Evolutionary conservation across 2,797 vertebrate species (phyloP).

Genomic region (Parauchenoglanis punctatus): DNA sequence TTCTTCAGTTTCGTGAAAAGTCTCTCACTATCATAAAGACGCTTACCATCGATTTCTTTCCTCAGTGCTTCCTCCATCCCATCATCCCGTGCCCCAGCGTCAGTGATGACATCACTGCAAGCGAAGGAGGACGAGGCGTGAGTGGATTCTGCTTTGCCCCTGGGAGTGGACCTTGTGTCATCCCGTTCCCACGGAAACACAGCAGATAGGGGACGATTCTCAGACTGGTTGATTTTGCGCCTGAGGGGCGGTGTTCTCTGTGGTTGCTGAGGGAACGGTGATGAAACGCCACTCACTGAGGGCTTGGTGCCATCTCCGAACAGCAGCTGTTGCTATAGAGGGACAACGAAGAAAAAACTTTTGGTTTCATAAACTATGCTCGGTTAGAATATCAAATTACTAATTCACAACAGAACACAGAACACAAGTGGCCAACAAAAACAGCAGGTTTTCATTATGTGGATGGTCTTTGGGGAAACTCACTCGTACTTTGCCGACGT

Average conservation of each 20-base stretch:
- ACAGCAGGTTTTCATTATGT: not conserved
- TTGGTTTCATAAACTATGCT: slow-evolving; percentile 23
- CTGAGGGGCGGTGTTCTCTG: slow-evolving; percentile 65
- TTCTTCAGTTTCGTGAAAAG: not conserved
- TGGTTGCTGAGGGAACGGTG: slow-evolving; percentile 66
- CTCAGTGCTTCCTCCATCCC: slow-evolving; percentile 63
- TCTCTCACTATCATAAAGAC: not conserved
- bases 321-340: slow-evolving; percentile 70
- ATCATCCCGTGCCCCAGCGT: slow-evolving; percentile 48
- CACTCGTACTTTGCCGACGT: slow-evolving; percentile 66
- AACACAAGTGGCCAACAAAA: not conserved
- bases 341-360: not conserved
- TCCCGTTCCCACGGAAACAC: slow-evolving; percentile 81
- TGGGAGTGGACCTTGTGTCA: slow-evolving; percentile 60
- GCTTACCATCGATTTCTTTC: slow-evolving; percentile 73
- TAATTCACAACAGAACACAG: not conserved
- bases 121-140: slow-evolving; percentile 49
- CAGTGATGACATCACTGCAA: slow-evolving; percentile 52
- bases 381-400: not conserved
- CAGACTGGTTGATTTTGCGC: slow-evolving; percentile 63
- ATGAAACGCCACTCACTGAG: slow-evolving; percentile 34
- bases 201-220: slow-evolving; percentile 65
- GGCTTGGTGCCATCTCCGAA: slow-evolving; percentile 68
- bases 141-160: slow-evolving; percentile 55
- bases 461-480: slow-evolving; percentile 54